A percentile compares a stretch with the other conserved stretches of the same genome.
Conservation (phyloP, 2,797 vertebrate species). For the Microcaecilia unicolor region DNA sequence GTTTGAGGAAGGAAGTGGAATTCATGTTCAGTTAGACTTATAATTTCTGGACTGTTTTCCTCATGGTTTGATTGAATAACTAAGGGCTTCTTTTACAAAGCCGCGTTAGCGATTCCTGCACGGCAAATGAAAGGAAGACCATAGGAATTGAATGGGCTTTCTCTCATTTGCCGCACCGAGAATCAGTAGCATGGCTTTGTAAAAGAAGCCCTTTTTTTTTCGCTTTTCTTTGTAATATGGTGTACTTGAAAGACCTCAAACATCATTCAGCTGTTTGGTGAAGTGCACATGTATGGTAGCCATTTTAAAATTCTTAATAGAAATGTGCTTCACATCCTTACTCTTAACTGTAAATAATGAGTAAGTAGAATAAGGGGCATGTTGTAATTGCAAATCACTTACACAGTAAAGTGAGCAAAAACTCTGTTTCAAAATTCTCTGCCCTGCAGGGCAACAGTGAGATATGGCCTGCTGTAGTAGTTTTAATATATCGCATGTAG, state of each 20-base stretch:
- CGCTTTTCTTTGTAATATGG: slow-evolving; percentile 17
- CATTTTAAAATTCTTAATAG: slow-evolving; percentile 20
- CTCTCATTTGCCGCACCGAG: too few species aligned
- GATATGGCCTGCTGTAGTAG: slow-evolving; percentile 47
- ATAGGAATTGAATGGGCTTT: too few species aligned
- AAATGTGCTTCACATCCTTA: slow-evolving; percentile 29
- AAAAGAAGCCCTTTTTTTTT: slow-evolving; percentile 35
- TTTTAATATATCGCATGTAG: slow-evolving; percentile 41
- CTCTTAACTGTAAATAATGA: slow-evolving; percentile 29
- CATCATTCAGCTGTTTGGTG: slow-evolving; percentile 20
- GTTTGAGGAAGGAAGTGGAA: slow-evolving; percentile 26
- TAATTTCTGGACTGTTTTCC: slow-evolving; percentile 35
- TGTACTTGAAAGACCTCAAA: slow-evolving; percentile 35
- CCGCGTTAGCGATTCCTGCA: too few species aligned
- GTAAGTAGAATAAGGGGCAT: slow-evolving; percentile 23
- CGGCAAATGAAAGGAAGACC: too few species aligned
- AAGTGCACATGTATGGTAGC: slow-evolving; percentile 35
- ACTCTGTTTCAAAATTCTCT: slow-evolving; percentile 49
- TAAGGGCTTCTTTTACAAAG: too few species aligned
- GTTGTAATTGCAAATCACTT: slow-evolving; percentile 21
- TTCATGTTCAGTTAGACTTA: slow-evolving; percentile 26
- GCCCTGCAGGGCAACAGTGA: slow-evolving; percentile 48
- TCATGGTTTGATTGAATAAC: slow-evolving; percentile 24
- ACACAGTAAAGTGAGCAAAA: slow-evolving; percentile 22
- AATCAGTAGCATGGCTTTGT: too few species aligned